Base-by-base conservation (phyloP, 2,797 vertebrate genomes). In the Rousettus madagascariensis region DNA sequence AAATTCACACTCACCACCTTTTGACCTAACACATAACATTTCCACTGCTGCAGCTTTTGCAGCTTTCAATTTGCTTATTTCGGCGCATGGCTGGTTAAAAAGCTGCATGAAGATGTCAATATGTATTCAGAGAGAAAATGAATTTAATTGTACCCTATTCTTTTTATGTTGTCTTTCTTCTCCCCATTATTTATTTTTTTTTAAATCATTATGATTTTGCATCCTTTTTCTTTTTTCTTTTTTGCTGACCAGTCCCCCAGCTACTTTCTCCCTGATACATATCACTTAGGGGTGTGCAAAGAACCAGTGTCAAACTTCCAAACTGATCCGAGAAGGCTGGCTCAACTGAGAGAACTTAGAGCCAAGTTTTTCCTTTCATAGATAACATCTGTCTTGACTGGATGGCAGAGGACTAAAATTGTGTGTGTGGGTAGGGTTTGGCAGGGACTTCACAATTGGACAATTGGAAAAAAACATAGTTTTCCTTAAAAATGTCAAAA, bases 361-460 rank as follows among this genome's bases (percentile, higher is more conserved):
- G 98, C 98, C 97, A 98, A 98, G 55, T 99, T 99, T 94, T 99
- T 99, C 95, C 98, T 99, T 86, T 99, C 98, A 2, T 99, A 98
- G 97, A 86, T 20, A 7, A 79, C 24, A 0, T 63, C 51, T 74
- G 66, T 63, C 69, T 97, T 92, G 63, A 49, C 82, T 92, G 22
- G 49, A 92, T 68, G 86, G 72, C 78, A 91, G 53, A 95, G 43
- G 46, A 55, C 55, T 55, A n/a, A 97, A 95, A 68, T 63, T 79
- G 16, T 7, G 59, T 28, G 3, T 10, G 59, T 8, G 59, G 30
- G 3, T 10, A 41, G 30, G 59, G 49, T 49, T 49, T 49, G 2
- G 12, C 4, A 53, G 11, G 77, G 68, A 57, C 63, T 78, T 96
- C 36, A 94, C 66, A 24, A 80, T 17, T 86, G 89, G n/a, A 93